These are phyloP conservation scores for Gryllus longicercus DNA, from an alignment of 2,888 invertebrate species.

Conservation along the genomic window DNA sequence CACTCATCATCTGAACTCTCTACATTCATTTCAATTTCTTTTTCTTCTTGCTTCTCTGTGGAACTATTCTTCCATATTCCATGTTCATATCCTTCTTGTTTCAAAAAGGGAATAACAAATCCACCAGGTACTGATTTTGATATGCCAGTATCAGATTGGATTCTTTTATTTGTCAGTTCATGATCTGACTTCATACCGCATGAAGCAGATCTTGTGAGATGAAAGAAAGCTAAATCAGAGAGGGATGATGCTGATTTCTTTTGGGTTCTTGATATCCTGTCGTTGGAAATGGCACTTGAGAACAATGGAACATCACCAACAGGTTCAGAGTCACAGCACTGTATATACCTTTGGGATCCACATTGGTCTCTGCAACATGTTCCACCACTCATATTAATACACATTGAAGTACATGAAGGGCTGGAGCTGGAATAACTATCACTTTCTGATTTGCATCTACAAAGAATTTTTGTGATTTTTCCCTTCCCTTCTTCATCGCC, in stretches of 20 bases:
- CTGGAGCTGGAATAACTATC: not conserved
- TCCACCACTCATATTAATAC: too few relatives aligned
- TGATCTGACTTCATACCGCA: not conserved
- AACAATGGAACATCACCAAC: not conserved
- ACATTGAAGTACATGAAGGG: not conserved
- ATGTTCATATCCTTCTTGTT: too few relatives aligned
- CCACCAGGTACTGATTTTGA: not conserved
- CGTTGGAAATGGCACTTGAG: not conserved
- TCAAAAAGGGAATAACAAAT: not conserved
- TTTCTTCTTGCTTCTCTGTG: not conserved
- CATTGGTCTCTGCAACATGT: not conserved
- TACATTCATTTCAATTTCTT: not conserved
- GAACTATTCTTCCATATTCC: not conserved
- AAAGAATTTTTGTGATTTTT: not conserved
- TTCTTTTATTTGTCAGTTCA: not conserved
- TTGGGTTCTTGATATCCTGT: not conserved
- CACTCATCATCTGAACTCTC: not conserved
- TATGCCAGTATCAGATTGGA: not conserved
- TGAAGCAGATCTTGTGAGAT: conserved; percentile 31
- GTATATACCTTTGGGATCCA: not conserved
- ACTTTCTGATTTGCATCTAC: not conserved
- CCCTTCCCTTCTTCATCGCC: not conserved
- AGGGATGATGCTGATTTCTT: conserved; percentile 32
- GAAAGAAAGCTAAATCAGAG: conserved; percentile 38
- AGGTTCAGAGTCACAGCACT: not conserved